Evolutionary conservation across 2,888 invertebrate genomes (phyloP), one percentile per base, ranked within the genome.

Genomic region (Hypomecis punctinalis): DNA sequence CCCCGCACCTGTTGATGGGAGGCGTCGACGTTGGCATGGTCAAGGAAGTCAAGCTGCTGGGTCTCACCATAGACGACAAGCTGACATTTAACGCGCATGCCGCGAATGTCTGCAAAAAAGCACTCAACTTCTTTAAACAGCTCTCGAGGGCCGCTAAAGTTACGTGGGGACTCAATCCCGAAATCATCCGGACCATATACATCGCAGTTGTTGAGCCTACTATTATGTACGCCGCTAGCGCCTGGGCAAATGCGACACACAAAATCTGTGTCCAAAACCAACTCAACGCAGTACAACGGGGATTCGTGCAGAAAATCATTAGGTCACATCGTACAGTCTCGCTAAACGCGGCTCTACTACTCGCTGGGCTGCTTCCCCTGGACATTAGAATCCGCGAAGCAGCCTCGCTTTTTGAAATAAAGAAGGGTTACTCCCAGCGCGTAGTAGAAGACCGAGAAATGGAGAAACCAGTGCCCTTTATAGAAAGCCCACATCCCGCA

Each of bases 11-110:
- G 33, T 46, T 10, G 35, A 49, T 58, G 42, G 49, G 49, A 33
- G 58, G 49, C 10, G 11, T 63, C 6, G 64, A 36, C 39, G 56
- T 65, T 33, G 37, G 7, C 35, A 53, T 61, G 54, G n/a, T 43
- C 0, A 9, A 45, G 0, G 47, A 62, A 3, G 11, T 67, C 0
- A 59, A 59, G n/a, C 11, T 66, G 6, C 9, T 66, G 36, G 63
- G 67, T 0, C 57, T 67, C 0, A 54, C 11, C 0, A 45, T 66
- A 5, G 67, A 67, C 35, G 43, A 23, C 0, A 56, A 63, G 5
- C 11, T 67, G n/a, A 63, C 52, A 0, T 66, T 66, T 6, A 62
- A 62, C 35, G 37, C 10, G 1, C 66, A 66, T 39, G 42, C 39
- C 6, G n/a, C 51, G 0, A 45, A 57, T 3, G 49, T 57, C 35